Percentiles rank a stretch among this genome's conserved stretches.
Evolutionary conservation across 2,113 vertebrate species (phyloP).

Genomic region (Alaudala cheleensis): DNA sequence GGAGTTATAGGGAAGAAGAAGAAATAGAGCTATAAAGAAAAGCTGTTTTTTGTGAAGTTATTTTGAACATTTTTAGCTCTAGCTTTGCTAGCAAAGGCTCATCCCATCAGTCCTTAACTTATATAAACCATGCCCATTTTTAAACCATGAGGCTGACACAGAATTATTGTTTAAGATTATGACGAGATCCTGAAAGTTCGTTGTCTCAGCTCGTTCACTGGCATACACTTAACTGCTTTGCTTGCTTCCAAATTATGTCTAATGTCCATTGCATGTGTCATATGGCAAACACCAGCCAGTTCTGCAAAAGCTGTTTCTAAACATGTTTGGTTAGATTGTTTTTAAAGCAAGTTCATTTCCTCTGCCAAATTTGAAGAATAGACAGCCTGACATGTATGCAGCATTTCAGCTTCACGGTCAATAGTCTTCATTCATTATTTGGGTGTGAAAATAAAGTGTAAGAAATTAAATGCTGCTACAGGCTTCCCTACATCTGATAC

Average conservation of each 20-base stretch:
- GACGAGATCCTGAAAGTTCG: background rate
- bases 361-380: conserved; percentile 42
- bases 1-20: background rate
- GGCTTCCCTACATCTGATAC: background rate
- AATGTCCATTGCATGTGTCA: conserved; percentile 15
- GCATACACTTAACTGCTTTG: background rate
- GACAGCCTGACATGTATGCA: conserved; percentile 26
- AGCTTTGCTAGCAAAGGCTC: background rate
- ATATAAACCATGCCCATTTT: background rate
- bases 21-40: background rate
- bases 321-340: background rate
- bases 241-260: conserved; percentile 9
- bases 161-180: background rate
- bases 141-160: background rate
- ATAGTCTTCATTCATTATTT: conserved; percentile 25
- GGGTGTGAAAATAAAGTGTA: conserved; percentile 39
- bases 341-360: background rate
- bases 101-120: background rate
- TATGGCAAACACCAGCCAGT: conserved; percentile 44
- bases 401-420: conserved; percentile 42
- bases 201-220: background rate
- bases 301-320: conserved; percentile 25
- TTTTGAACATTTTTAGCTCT: background rate
- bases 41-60: background rate
- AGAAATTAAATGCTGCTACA: conserved; percentile 23